phyloP scores from a whole-genome alignment of 2,888 invertebrate genomes.

The Papilio gigon region DNA sequence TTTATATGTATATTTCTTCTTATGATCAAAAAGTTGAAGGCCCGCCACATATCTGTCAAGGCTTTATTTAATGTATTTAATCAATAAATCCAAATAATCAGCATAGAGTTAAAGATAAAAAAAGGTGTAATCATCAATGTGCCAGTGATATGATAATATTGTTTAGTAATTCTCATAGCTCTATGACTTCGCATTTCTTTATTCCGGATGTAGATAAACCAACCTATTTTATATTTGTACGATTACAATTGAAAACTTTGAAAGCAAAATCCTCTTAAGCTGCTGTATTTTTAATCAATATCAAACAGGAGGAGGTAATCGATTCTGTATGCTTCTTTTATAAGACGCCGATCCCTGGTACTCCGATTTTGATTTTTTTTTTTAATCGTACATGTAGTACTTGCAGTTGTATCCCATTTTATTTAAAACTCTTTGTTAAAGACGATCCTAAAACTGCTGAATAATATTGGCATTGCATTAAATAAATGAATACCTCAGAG shows the following conservation, averaged over 20 bases:
- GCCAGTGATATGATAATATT: neutral
- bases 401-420: too few relatives aligned
- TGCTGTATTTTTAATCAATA: too few relatives aligned
- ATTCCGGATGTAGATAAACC: slow-evolving; percentile 16
- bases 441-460: neutral
- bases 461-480: neutral
- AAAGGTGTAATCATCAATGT: neutral
- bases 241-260: too few relatives aligned
- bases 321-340: too few relatives aligned
- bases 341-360: too few relatives aligned
- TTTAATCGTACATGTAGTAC: too few relatives aligned
- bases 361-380: too few relatives aligned
- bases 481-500: neutral
- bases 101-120: neutral
- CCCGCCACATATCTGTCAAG: neutral
- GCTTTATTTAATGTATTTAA: slow-evolving; percentile 3
- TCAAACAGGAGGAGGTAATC: too few relatives aligned
- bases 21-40: neutral
- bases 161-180: neutral
- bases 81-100: slow-evolving; percentile 15
- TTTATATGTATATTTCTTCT: neutral
- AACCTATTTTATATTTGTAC: too few relatives aligned
- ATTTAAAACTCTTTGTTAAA: too few relatives aligned
- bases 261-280: too few relatives aligned
- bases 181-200: slow-evolving; percentile 1